Base-by-base conservation (phyloP, 2,113 vertebrate genomes). In the Urocitellus parryii region DNA sequence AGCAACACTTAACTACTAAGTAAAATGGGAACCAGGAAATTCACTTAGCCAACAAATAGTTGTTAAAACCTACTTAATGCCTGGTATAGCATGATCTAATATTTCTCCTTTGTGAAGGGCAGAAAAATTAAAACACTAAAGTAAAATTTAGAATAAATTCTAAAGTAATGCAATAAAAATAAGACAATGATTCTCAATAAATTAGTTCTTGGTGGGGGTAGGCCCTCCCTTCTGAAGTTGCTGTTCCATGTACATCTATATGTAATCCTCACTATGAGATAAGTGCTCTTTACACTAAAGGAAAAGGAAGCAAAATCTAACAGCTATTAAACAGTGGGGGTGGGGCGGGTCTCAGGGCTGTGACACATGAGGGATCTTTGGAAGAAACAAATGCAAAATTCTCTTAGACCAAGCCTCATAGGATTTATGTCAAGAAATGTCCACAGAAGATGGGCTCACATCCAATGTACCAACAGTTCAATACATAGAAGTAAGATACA, bases 101-200 rank as follows among this genome's bases (percentile, higher is more conserved):
- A 58, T 63, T 72, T 92, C 67, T 77, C 37, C 48, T 92, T 74
- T 61, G 25, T 91, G 11, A 42, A 53, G 68, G 1, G 24, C 29
- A 87, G 56, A 45, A 92, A 32, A 96, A 74, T 72, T 58, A 65
- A 76, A 22, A 84, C 1, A 85, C 7, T 37, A 10, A 37, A 91
- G 56, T 48, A 37, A 14, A 91, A 88, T 84, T 94, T 37, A 74
- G 22, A 96, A 95, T 58, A 78, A 80, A 86, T 93, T 76, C 76
- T 65, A 85, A 90, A 95, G 51, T 88, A 80, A 85, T 74, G 63
- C 45, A 89, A 34, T 80, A 68, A 80, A 89, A 92, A 80, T 63
- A 91, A 16, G 53, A 77, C 63, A 84, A 58, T 86, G 89, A 93
- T 83, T 34, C 42, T 81, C 89, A 80, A 79, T 76, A 32, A 29